These are phyloP conservation scores for Canis aureus DNA, from an alignment of 2,113 vertebrate genomes.

Conservation along the genomic window DNA sequence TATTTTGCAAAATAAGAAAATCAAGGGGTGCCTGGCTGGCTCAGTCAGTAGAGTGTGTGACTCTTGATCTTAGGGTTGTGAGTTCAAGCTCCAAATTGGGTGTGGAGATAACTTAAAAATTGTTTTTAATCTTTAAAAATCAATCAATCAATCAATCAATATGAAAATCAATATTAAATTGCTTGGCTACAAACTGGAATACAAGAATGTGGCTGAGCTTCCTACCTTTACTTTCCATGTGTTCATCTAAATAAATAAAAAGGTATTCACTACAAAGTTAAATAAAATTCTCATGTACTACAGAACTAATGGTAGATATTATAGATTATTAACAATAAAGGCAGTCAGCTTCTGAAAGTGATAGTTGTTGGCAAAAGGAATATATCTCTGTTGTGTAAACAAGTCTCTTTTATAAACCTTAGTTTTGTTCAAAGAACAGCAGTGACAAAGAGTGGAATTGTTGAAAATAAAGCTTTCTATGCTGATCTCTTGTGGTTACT, in stretches of 20 bases:
- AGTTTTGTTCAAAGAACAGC: background rate
- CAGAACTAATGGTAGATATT: background rate
- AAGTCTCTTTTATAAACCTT: slow-evolving; percentile 27
- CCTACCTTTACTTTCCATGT: slow-evolving; percentile 17
- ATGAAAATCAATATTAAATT: slow-evolving; percentile 24
- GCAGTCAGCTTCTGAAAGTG: slow-evolving; percentile 10
- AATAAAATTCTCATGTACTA: slow-evolving; percentile 13
- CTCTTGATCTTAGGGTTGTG: background rate
- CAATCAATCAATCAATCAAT: background rate
- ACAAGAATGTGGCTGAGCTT: background rate
- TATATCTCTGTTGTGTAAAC: background rate
- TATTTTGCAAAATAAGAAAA: slow-evolving; percentile 28
- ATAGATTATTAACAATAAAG: background rate
- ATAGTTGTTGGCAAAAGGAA: slow-evolving; percentile 11
- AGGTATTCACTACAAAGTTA: background rate
- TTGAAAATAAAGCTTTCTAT: slow-evolving; percentile 13
- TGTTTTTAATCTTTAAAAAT: background rate
- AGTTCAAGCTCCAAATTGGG: background rate
- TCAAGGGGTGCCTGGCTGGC: background rate
- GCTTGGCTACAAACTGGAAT: background rate
- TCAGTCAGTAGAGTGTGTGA: background rate
- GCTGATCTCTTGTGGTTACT: background rate
- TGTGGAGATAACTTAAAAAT: background rate
- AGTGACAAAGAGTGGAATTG: background rate
- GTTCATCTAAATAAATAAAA: slow-evolving; percentile 1